Conservation (phyloP, 2,113 vertebrate genomes). For the Trogon melanurus region DNA sequence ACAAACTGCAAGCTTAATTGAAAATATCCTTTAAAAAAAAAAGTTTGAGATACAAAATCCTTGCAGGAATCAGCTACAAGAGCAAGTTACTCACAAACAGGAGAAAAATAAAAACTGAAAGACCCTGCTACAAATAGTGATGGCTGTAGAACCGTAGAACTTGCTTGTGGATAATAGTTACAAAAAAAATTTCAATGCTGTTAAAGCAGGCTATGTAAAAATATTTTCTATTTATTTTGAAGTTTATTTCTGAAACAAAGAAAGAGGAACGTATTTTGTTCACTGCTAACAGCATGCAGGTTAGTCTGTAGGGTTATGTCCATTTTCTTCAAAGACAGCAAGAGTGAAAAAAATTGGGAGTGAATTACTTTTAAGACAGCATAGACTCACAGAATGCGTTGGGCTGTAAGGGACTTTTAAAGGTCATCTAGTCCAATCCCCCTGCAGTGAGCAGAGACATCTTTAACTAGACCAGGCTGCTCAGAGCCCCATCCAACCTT, state of each 20-base stretch:
- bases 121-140: not conserved
- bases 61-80: slow-evolving; percentile 4
- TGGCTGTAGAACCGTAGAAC: not conserved
- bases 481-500: no score
- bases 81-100: not conserved
- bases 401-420: no score
- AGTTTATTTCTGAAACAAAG: not conserved
- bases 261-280: not conserved
- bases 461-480: no score
- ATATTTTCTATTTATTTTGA: not conserved
- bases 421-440: no score
- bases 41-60: not conserved
- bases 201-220: not conserved
- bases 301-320: not conserved
- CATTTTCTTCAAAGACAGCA: not conserved
- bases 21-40: slow-evolving; percentile 7
- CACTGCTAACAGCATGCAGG: not conserved
- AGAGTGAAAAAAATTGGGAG: not conserved
- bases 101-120: not conserved
- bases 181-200: not conserved
- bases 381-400: not conserved
- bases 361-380: not conserved
- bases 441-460: no score
- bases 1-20: not conserved
- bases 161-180: not conserved